Conservation (phyloP, 1,140 invertebrate species). For the Drosophila busckii region DNA sequence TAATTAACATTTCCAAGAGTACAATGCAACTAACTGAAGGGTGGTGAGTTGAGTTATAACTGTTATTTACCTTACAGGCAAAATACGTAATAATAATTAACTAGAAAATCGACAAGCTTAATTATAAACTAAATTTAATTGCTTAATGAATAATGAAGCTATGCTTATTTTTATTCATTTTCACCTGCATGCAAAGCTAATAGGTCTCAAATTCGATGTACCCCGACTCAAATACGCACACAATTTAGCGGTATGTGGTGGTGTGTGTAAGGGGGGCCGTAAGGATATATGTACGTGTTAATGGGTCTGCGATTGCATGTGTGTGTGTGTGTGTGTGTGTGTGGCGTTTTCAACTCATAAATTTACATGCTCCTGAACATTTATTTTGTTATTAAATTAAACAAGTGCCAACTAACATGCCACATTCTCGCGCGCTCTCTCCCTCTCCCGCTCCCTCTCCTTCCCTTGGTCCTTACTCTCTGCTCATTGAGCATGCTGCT, state of each 20-base stretch:
- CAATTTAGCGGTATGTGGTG: constrained; percentile 2
- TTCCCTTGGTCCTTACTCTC: too few relatives aligned
- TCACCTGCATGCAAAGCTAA: too few relatives aligned
- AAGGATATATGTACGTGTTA: constrained; percentile 40
- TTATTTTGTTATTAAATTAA: constrained; percentile 76
- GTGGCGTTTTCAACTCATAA: constrained; percentile 62
- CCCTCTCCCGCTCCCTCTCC: background rate
- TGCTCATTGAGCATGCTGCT: constrained; percentile 17
- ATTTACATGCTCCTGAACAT: constrained; percentile 64
- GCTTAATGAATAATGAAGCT: too few relatives aligned
- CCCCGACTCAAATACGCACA: constrained; percentile 43
- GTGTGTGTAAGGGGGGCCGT: background rate
- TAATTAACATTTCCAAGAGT: too few relatives aligned
- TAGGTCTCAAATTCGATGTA: too few relatives aligned
- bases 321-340: constrained; percentile 57
- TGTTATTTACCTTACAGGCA: too few relatives aligned
- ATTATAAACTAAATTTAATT: too few relatives aligned
- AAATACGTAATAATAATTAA: too few relatives aligned
- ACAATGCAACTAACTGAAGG: too few relatives aligned
- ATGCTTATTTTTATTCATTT: too few relatives aligned
- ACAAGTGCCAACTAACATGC: constrained; percentile 41
- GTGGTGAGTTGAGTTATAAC: too few relatives aligned
- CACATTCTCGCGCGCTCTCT: background rate
- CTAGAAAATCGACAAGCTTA: too few relatives aligned
- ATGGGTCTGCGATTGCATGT: constrained; percentile 49